Base-by-base conservation (phyloP, 2,888 invertebrate genomes). In the Criorhina ranunculi region DNA sequence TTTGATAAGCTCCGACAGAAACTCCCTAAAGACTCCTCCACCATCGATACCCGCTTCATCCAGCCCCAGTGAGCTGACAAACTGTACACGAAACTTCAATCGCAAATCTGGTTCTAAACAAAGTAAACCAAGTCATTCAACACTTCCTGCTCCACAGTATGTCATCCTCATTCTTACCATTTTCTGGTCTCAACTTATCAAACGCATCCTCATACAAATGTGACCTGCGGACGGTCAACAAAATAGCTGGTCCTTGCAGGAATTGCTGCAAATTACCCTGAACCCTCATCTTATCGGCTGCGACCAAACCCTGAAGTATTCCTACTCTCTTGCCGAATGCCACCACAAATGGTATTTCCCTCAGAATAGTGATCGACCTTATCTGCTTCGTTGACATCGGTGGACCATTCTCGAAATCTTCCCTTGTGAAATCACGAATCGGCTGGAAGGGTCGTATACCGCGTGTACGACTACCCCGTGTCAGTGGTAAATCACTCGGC, bases 171-270 rank as follows among this genome's bases (percentile, higher is more conserved):
- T 19, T 1, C 92, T 91, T 92, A 97, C 97, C 97, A 93, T 98
- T 98, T 88, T 96, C 96, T 1, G 94, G 94, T 0, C 98, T 96
- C 4, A 99, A 93, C 91, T 98, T 98, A 66, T 98, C 98, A 90
- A 98, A 99, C 0, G 99, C 98, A 92, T 99, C 99, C 92, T 99
- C 99, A 91, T 99, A 99, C n/a, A 99, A 93, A 92, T 98, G 98
- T 87, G 96, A 96, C 72, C 99, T 93, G 76, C 98, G 93, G 6
- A 98, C 96, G 33, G 95, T 95, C 37, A 98, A 94, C 88, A 94
- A 94, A 87, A 96, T 95, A 46, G 94, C 93, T 0, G 96, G 96
- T 0, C 96, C 96, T 88, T 95, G 95, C 88, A 95, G 93, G 89
- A 96, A 96, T 82, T 95, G 95, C 11, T 95, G 93, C 87, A 95